A percentile compares a stretch with the other conserved stretches of the same genome.
Evolutionary conservation across 2,797 vertebrate species (phyloP).

Genomic region (Tauraco hartlaubi): DNA sequence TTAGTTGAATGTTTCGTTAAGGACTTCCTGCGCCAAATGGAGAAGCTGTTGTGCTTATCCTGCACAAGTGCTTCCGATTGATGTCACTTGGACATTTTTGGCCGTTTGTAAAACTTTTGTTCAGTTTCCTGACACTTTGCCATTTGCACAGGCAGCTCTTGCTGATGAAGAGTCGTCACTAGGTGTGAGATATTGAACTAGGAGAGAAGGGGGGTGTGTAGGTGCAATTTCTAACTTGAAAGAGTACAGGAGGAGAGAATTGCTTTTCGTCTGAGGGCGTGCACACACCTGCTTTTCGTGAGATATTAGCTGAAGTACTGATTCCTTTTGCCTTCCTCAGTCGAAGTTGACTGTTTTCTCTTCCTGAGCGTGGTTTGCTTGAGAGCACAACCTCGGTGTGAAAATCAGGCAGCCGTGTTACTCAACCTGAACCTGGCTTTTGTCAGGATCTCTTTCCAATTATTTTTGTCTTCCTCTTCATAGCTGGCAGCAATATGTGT

Average conservation of each 20-base stretch:
- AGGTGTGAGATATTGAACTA: not conserved
- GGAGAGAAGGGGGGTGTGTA: not conserved
- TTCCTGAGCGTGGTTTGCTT: not conserved
- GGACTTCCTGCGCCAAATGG: constrained; percentile 15
- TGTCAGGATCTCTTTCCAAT: not conserved
- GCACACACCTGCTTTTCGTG: not conserved
- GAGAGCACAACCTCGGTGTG: not conserved
- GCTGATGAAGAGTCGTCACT: not conserved
- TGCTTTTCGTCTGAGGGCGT: not conserved
- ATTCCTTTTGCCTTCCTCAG: not conserved
- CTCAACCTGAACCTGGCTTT: not conserved
- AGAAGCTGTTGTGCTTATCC: not conserved
- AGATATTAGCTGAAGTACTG: not conserved
- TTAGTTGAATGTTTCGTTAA: not conserved
- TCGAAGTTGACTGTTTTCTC: not conserved
- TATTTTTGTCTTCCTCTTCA: not conserved
- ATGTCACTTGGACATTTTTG: not conserved
- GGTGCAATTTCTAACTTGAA: not conserved
- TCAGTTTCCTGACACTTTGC: not conserved
- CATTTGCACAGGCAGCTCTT: not conserved
- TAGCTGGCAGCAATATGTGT: not conserved
- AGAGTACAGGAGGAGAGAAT: not conserved
- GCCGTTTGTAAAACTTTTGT: not conserved
- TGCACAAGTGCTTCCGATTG: not conserved
- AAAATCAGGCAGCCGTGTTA: not conserved